Evolutionary conservation across 1,140 invertebrate species (phyloP).

Genomic region (Nasonia longicornis): DNA sequence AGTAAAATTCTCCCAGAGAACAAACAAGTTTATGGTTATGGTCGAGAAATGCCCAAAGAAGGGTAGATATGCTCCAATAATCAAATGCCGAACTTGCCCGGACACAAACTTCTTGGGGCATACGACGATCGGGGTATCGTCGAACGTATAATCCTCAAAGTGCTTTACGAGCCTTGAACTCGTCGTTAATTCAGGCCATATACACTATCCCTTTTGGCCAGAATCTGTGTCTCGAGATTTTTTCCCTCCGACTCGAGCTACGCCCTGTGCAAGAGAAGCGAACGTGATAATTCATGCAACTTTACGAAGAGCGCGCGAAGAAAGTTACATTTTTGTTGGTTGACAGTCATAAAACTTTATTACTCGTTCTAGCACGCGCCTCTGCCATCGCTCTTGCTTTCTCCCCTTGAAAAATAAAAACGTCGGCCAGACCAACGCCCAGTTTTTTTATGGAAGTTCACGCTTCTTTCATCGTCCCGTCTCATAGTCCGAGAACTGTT

Average conservation of each 20-base stretch:
- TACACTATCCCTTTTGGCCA: not conserved
- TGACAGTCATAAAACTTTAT: conserved; percentile 32
- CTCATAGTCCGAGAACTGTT: no score
- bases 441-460: not conserved
- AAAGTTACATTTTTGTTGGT: conserved; percentile 33
- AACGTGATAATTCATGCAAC: conserved; percentile 28
- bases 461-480: not conserved
- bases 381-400: not conserved
- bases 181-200: conserved; percentile 21
- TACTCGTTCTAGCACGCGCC: not conserved
- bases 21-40: conserved; percentile 43
- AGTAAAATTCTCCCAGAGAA: conserved; percentile 32
- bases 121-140: not conserved
- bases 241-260: no score
- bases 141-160: conserved; percentile 12
- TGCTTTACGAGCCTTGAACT: conserved; percentile 25
- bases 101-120: not conserved
- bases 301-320: conserved; percentile 21
- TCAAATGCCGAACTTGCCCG: conserved; percentile 5
- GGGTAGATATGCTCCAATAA: conserved; percentile 22
- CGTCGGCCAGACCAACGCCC: not conserved
- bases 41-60: conserved; percentile 11
- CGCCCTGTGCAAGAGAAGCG: not conserved
- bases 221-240: not conserved
- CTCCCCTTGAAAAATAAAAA: not conserved